phyloP scores from a whole-genome alignment of 2,797 vertebrate species.

The Peromyscus attwateri region DNA sequence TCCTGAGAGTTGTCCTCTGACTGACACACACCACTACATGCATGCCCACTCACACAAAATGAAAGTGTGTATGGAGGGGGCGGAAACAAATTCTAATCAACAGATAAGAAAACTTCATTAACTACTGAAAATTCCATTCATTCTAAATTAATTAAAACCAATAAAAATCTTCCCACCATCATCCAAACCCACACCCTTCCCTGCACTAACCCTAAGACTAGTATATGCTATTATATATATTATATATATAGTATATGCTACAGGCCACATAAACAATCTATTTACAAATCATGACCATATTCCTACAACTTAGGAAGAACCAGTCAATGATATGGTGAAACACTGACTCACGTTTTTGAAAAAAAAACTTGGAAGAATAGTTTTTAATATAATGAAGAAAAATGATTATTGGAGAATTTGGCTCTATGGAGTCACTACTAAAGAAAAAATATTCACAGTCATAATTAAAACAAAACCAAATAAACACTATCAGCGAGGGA shows the following conservation, averaged over 20 bases:
- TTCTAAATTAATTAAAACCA: conserved; percentile 51
- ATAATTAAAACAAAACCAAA: conserved; percentile 52
- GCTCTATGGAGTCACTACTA: conserved; percentile 42
- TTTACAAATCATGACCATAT: conserved; percentile 27
- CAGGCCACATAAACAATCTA: conserved; percentile 22
- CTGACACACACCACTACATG: background rate
- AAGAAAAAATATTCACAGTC: conserved; percentile 50
- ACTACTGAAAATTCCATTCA: conserved; percentile 47
- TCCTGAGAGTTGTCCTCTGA: background rate
- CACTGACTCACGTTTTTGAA: conserved; percentile 25
- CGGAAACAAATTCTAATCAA: conserved; percentile 35
- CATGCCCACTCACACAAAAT: background rate
- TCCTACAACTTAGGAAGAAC: conserved; percentile 54
- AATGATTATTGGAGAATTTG: background rate
- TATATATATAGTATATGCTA: background rate
- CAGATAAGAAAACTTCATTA: conserved; percentile 46
- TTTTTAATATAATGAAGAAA: conserved; percentile 55
- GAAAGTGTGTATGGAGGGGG: background rate
- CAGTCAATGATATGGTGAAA: conserved; percentile 51
- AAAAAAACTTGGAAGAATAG: conserved; percentile 33
- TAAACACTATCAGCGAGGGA: background rate
- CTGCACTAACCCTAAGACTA: conserved; percentile 24
- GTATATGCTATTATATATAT: background rate
- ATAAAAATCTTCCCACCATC: conserved; percentile 21
- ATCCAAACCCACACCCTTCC: conserved; percentile 39